Evolutionary conservation across 1,140 invertebrate genomes (phyloP).

Genomic region (Lepidurus couesii): DNA sequence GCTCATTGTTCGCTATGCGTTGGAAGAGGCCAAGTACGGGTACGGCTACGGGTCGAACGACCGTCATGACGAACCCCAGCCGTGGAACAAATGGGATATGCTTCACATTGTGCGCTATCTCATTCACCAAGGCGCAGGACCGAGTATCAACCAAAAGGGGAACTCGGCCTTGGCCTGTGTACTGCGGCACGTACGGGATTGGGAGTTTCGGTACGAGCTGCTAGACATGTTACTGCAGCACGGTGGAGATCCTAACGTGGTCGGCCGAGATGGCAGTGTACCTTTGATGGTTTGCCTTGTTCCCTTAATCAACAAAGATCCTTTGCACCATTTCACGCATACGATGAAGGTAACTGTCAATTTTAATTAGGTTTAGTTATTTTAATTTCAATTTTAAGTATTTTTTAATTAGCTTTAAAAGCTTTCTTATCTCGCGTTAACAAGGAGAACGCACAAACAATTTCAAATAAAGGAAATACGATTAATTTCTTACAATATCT

Average conservation of each 20-base stretch:
- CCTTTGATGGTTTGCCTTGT: conserved; percentile 68
- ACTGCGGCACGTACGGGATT: conserved; percentile 64
- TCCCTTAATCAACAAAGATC: conserved; percentile 67
- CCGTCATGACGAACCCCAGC: conserved; percentile 39
- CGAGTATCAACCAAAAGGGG: conserved; percentile 61
- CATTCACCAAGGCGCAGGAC: conserved; percentile 52
- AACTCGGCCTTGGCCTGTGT: conserved; percentile 66
- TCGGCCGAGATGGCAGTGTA: conserved; percentile 59
- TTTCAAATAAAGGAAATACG: not conserved
- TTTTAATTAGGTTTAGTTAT: too few relatives aligned
- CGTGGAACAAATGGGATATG: conserved; percentile 67
- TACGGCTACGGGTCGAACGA: conserved; percentile 45
- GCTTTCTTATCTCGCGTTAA: too few relatives aligned
- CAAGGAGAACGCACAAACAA: not conserved
- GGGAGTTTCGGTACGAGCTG: conserved; percentile 67
- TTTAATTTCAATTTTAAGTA: too few relatives aligned
- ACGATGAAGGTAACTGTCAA: conserved; percentile 57
- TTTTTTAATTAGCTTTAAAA: not conserved
- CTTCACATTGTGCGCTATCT: conserved; percentile 55
- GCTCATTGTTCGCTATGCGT: conserved; percentile 61
- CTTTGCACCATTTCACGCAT: conserved; percentile 65
- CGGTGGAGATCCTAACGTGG: conserved; percentile 61
- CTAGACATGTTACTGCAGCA: conserved; percentile 63
- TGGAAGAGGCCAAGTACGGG: conserved; percentile 63
- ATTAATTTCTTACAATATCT: too few relatives aligned